Base-by-base conservation (phyloP, 1,140 invertebrate genomes). In the Aphaenogaster ashmeadi region DNA sequence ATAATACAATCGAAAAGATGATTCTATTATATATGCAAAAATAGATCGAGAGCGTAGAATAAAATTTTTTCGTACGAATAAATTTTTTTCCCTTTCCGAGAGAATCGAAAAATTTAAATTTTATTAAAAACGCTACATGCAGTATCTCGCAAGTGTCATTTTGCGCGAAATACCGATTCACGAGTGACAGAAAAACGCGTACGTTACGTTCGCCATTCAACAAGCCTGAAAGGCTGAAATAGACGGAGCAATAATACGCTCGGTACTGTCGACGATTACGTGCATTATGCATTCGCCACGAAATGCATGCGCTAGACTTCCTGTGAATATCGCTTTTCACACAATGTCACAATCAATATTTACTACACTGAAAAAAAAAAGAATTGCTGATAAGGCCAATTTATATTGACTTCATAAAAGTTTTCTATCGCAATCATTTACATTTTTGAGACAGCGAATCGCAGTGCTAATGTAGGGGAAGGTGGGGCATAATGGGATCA, bases 221-320 rank as follows among this genome's bases (percentile, higher is more conserved):
- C 36, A 9, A 11, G 27, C 18, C 9, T 69, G 36, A 80, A 80
- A 80, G 13, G 64, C 47, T 80, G 62, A 71, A 79, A 79, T 54
- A 81, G 47, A 69, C n/a, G 38, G 6, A 15, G 3, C 27, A 41
- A 69, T 71, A 52, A 69, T 54, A 54, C 15, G 47, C 9, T 33
- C 58, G 36, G 7, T 6, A 38, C 7, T 52, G 36, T 80, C 58
- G 44, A 18, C 33, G 36, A 54, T 69, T 81, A 56, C 4, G 47
- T 56, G 3, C 36, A 56, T 81, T 81, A 81, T 71, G 36, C 15
- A 81, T 58, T 81, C 36, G 36, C 62, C 60, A 4, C 62, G n/a
- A 78, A 78, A 64, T 44, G 33, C 52, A n/a, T 60, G 74, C 64
- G 64, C 47, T 54, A 71, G 69, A 81, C n/a, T 69, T 81, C 33